Evolutionary conservation across 2,888 invertebrate species (phyloP), one percentile per base, ranked within the genome.

Genomic region (Tenthredo scrophulariae): DNA sequence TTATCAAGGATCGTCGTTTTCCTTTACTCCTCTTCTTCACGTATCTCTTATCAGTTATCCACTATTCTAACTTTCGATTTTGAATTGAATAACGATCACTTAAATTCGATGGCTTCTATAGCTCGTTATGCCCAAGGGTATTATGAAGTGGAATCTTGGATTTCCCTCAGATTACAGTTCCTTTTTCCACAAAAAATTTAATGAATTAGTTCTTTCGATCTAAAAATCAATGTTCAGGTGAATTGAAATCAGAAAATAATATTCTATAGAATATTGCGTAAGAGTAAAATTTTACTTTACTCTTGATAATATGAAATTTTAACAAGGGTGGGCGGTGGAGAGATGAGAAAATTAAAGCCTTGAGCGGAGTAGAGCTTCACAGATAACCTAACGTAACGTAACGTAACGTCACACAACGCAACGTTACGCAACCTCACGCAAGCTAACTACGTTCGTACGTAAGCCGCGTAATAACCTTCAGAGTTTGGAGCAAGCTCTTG

Each of bases 381-480:
- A 54, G 50, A 50, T 54, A 77, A 77, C 77, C 77, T 80, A 80
- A 80, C 33, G 74, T 62, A 80, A 80, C 33, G 74, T 80, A 80
- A 80, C 33, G 74, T 62, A 80, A 80, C 33, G 74, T 74, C 43
- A 58, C 58, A 62, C 33, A 62, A 80, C 77, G 54, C 54, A 46
- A 29, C 77, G 13, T 77, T 54, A 50, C 77, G 77, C 54, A 77
- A 77, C 77, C 77, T 77, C 54, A 50, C 77, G 77, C 77, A 33
- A 77, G 50, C 22, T 40, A 80, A 80, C 80, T 62, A 80, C n/a
- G 80, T 80, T 80, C 62, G 43, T 67, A 83, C 22, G 29, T 83
- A 83, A 46, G 82, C 70, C 54, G 37, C 29, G 82, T 85, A 85
- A 82, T 79, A 85, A 82, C 70, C 70, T 70, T 26, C 40, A 5